Percentiles rank a stretch among this genome's conserved stretches.
These are phyloP conservation scores for Drosophila ananassae DNA, from an alignment of 1,140 invertebrate genomes.

Conservation along the genomic window DNA sequence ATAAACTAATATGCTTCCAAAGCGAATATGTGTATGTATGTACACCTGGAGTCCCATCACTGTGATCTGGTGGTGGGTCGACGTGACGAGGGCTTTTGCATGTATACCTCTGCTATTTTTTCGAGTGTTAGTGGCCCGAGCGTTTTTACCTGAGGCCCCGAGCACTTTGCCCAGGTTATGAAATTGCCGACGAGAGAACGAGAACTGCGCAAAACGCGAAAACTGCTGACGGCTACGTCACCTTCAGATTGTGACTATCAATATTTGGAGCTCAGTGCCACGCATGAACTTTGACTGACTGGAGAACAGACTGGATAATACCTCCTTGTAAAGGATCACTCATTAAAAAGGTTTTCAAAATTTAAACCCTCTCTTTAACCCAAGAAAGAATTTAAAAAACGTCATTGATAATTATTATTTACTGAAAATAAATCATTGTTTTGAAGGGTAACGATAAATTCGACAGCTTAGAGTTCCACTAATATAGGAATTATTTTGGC, in stretches of 20 bases:
- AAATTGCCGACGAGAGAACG: constrained; percentile 44
- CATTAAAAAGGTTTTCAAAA: too few relatives aligned
- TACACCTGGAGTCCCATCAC: constrained; percentile 11
- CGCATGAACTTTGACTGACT: constrained; percentile 40
- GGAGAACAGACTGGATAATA: constrained; percentile 26
- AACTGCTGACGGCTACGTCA: constrained; percentile 54
- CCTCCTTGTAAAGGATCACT: neutral
- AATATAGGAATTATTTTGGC: constrained; percentile 21
- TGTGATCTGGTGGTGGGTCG: constrained; percentile 41
- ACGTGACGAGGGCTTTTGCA: constrained; percentile 39
- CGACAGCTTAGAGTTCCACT: too few relatives aligned
- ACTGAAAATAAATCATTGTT: neutral
- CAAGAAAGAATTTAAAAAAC: too few relatives aligned
- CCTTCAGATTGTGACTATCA: constrained; percentile 55
- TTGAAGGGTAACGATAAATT: neutral
- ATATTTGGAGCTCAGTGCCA: constrained; percentile 40
- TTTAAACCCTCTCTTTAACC: too few relatives aligned
- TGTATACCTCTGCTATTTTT: constrained; percentile 13
- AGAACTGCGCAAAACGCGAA: constrained; percentile 58
- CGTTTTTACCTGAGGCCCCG: constrained; percentile 23
- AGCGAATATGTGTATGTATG: neutral
- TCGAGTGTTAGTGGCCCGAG: constrained; percentile 11
- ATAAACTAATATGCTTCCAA: constrained; percentile 34
- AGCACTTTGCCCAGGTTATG: constrained; percentile 57
- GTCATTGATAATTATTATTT: neutral